Percentiles rank a stretch among this genome's conserved stretches.
These are phyloP conservation scores for Muscicapa adusta DNA, from an alignment of 2,113 vertebrate genomes.

Conservation along the genomic window DNA sequence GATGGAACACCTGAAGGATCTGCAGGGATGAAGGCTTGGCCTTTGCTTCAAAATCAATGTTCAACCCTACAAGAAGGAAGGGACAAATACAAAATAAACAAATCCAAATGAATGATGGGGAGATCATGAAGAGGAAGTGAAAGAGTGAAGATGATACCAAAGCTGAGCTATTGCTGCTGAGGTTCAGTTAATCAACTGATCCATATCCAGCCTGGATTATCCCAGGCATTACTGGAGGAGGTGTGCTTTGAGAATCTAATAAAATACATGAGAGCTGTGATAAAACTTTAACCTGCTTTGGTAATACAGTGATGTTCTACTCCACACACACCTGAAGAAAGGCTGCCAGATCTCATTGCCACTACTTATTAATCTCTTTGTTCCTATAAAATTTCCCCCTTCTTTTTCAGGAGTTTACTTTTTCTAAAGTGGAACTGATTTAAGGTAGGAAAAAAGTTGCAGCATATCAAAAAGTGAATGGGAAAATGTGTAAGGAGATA, in stretches of 20 bases:
- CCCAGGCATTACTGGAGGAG: background rate
- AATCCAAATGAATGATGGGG: background rate
- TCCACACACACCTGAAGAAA: background rate
- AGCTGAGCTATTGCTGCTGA: constrained; percentile 3
- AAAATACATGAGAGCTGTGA: background rate
- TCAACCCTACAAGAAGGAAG: background rate
- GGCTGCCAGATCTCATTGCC: background rate
- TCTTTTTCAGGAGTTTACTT: constrained; percentile 1
- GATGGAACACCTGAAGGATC: background rate
- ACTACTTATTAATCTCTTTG: constrained; percentile 44
- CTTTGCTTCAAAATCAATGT: background rate
- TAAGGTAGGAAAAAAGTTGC: background rate
- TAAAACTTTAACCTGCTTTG: constrained; percentile 19
- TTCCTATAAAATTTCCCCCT: background rate
- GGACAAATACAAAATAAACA: background rate
- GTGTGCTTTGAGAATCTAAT: background rate
- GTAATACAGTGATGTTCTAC: background rate
- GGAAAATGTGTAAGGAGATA: background rate
- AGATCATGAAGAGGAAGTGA: background rate
- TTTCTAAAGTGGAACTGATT: constrained; percentile 14
- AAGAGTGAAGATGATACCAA: background rate
- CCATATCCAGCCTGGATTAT: constrained; percentile 5
- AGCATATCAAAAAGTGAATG: background rate
- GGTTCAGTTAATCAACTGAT: background rate
- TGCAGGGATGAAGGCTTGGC: background rate